A percentile compares a stretch with the other conserved stretches of the same genome.
These are phyloP conservation scores for Xenopus tropicalis DNA, from an alignment of 2,113 vertebrate species.

Conservation along the genomic window DNA sequence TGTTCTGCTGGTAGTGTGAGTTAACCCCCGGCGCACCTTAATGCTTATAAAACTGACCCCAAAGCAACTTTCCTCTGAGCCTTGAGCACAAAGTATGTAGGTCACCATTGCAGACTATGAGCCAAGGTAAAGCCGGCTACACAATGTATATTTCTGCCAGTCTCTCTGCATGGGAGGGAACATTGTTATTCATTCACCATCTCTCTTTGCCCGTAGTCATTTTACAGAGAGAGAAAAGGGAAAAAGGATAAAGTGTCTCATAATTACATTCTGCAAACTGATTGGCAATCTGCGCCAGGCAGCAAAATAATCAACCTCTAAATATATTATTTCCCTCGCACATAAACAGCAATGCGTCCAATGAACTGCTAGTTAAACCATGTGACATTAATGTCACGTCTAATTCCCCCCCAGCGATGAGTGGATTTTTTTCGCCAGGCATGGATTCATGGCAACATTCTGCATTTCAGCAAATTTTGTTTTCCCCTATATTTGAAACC, in stretches of 20 bases:
- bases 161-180: background rate
- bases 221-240: background rate
- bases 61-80: constrained; percentile 11
- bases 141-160: background rate
- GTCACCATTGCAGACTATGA: constrained; percentile 24
- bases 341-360: background rate
- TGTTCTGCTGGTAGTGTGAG: constrained; percentile 3
- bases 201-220: constrained; percentile 1
- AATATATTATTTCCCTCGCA: background rate
- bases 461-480: too few species aligned
- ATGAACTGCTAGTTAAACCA: background rate
- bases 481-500: too few species aligned
- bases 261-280: background rate
- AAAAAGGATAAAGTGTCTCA: background rate
- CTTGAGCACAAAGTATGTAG: constrained; percentile 16
- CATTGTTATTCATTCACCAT: background rate
- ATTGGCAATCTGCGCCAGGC: background rate
- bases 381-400: background rate
- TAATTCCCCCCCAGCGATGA: too few species aligned
- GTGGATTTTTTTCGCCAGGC: too few species aligned
- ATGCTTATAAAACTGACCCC: constrained; percentile 27
- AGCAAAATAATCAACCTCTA: constrained; percentile 5
- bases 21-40: background rate
- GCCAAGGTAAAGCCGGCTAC: background rate
- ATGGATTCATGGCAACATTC: too few species aligned